These are phyloP conservation scores for Gryllus bimaculatus DNA, from an alignment of 1,140 invertebrate genomes.

Conservation along the genomic window DNA sequence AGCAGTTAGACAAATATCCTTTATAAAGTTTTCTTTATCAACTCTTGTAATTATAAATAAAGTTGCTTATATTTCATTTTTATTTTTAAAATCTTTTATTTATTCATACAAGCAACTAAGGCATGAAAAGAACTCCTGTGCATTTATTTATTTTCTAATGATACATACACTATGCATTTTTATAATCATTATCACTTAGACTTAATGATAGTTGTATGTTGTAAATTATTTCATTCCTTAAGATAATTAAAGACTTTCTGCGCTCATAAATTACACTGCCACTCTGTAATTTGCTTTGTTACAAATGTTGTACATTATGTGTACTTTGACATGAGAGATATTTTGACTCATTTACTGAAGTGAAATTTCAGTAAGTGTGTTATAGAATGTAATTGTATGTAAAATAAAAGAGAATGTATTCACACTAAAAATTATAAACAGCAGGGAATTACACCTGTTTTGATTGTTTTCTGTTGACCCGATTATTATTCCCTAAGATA, in stretches of 20 bases:
- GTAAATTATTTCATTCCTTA: constrained; percentile 6
- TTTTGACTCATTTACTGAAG: not conserved
- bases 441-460: too few species aligned
- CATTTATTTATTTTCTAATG: not conserved
- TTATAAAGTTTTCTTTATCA: too few species aligned
- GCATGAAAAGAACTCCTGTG: too few species aligned
- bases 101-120: too few species aligned
- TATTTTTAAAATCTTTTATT: too few species aligned
- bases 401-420: not conserved
- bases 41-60: too few species aligned
- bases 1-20: too few species aligned
- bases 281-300: not conserved
- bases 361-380: not conserved
- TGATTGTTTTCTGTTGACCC: too few species aligned
- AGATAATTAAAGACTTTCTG: not conserved
- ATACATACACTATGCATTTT: not conserved
- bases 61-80: too few species aligned
- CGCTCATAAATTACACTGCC: not conserved
- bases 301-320: not conserved
- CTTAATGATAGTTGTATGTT: not conserved
- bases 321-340: not conserved
- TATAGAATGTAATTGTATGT: not conserved
- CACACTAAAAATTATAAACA: too few species aligned
- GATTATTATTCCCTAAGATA: too few species aligned
- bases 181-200: not conserved